These are phyloP conservation scores for Probaryconus sp. DNA, from an alignment of 1,140 invertebrate genomes.

Conservation along the genomic window DNA sequence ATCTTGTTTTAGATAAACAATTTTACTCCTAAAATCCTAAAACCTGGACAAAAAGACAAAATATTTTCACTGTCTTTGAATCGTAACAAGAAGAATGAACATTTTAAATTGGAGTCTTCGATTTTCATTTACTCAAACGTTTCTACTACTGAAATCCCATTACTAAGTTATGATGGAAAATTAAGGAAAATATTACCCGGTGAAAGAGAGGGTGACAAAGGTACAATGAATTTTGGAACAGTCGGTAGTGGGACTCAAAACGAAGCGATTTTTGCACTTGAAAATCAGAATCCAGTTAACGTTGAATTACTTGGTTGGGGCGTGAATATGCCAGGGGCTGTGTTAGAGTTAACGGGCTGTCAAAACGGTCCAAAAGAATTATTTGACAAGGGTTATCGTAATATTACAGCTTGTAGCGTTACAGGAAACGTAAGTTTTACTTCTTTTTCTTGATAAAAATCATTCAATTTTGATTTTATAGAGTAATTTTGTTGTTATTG, in stretches of 20 bases:
- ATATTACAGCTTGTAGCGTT: constrained; percentile 73
- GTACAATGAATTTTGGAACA: constrained; percentile 86
- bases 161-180: constrained; percentile 87
- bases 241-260: constrained; percentile 84
- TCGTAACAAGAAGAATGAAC: constrained; percentile 77
- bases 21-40: constrained; percentile 81
- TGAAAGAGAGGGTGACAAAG: constrained; percentile 78
- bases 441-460: constrained; percentile 3
- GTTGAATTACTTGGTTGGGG: constrained; percentile 83
- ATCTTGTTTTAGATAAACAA: constrained; percentile 80
- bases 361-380: constrained; percentile 79
- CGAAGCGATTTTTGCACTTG: constrained; percentile 84
- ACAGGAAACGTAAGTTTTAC: constrained; percentile 71
- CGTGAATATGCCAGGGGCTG: constrained; percentile 83
- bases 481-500: background rate
- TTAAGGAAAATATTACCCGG: constrained; percentile 80
- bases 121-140: constrained; percentile 86
- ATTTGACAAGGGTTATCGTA: constrained; percentile 71
- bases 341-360: constrained; percentile 84
- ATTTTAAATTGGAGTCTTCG: constrained; percentile 82
- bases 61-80: constrained; percentile 81
- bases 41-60: constrained; percentile 80
- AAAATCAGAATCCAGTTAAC: constrained; percentile 87
- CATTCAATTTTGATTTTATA: background rate
- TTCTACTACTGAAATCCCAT: constrained; percentile 83